These are phyloP conservation scores for Meliscaeva auricollis DNA, from an alignment of 2,888 invertebrate genomes.

Conservation along the genomic window DNA sequence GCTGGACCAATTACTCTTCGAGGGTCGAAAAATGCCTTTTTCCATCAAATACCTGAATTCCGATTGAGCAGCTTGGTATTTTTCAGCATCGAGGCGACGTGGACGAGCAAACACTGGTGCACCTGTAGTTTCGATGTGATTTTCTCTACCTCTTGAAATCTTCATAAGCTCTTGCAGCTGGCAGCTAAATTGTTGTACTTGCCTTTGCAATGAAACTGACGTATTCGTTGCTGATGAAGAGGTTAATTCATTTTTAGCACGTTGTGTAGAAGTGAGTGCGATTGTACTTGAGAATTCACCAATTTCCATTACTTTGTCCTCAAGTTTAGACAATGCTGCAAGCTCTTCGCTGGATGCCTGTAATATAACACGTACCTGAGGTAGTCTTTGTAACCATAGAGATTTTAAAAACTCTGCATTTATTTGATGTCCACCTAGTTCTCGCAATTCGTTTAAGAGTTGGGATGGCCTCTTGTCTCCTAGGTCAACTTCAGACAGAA, in stretches of 20 bases:
- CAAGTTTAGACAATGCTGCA: constrained; percentile 9
- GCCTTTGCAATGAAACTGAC: neutral
- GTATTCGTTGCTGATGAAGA: neutral
- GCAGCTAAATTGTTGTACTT: neutral
- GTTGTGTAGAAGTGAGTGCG: neutral
- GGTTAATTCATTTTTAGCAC: neutral
- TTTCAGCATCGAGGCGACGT: constrained; percentile 38
- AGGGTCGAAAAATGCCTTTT: constrained; percentile 38
- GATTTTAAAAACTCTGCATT: constrained; percentile 54
- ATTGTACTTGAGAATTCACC: constrained; percentile 9
- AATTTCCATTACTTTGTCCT: constrained; percentile 2
- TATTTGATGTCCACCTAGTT: constrained; percentile 52
- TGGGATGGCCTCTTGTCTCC: constrained; percentile 68
- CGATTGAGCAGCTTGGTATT: constrained; percentile 35
- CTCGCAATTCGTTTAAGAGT: constrained; percentile 63
- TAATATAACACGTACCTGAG: constrained; percentile 47
- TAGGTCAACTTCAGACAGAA: constrained; percentile 62
- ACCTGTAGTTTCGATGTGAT: constrained; percentile 31
- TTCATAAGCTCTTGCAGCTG: constrained; percentile 5
- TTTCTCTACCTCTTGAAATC: constrained; percentile 5
- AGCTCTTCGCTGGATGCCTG: constrained; percentile 17
- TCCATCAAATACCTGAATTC: constrained; percentile 44
- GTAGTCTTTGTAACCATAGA: constrained; percentile 38
- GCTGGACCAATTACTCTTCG: constrained; percentile 41
- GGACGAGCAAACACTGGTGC: constrained; percentile 25